Percentiles rank a stretch among this genome's conserved stretches.
phyloP scores from a whole-genome alignment of 2,888 invertebrate species.

The Harpagoxenus sublaevis region DNA sequence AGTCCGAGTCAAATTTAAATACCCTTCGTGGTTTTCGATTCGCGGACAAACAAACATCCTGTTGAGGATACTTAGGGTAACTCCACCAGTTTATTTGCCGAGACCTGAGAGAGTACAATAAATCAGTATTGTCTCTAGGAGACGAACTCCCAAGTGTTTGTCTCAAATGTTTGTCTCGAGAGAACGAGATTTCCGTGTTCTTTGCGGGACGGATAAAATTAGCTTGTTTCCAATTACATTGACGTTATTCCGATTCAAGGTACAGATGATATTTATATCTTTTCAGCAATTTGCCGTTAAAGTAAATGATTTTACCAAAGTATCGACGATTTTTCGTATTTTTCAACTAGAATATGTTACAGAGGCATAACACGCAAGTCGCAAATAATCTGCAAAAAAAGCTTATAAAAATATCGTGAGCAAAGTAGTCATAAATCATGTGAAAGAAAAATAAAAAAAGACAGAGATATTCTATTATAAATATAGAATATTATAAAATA shows the following conservation, averaged over 20 bases:
- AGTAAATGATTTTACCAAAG: background rate
- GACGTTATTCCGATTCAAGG: constrained; percentile 8
- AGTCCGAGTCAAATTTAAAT: constrained; percentile 47
- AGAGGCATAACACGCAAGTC: background rate
- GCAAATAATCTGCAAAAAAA: background rate
- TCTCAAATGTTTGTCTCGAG: constrained; percentile 40
- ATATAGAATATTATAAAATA: background rate
- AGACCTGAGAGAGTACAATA: constrained; percentile 33
- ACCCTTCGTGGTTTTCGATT: constrained; percentile 25
- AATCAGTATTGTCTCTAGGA: constrained; percentile 44
- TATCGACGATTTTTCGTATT: background rate
- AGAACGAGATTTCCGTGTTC: constrained; percentile 39
- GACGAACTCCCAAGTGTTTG: constrained; percentile 35
- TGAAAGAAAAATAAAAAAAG: background rate
- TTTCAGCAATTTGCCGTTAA: background rate
- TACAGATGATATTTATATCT: constrained; percentile 4
- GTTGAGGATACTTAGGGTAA: constrained; percentile 29
- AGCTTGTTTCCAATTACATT: constrained; percentile 24
- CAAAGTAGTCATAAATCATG: background rate
- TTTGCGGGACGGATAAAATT: constrained; percentile 42
- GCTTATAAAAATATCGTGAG: background rate
- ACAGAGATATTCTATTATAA: background rate
- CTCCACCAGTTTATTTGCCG: constrained; percentile 29
- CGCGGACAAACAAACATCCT: constrained; percentile 30
- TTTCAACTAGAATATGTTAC: no score